These are phyloP conservation scores for Hapalemur alaotrensis DNA, from an alignment of 2,797 vertebrate species.

Conservation along the genomic window DNA sequence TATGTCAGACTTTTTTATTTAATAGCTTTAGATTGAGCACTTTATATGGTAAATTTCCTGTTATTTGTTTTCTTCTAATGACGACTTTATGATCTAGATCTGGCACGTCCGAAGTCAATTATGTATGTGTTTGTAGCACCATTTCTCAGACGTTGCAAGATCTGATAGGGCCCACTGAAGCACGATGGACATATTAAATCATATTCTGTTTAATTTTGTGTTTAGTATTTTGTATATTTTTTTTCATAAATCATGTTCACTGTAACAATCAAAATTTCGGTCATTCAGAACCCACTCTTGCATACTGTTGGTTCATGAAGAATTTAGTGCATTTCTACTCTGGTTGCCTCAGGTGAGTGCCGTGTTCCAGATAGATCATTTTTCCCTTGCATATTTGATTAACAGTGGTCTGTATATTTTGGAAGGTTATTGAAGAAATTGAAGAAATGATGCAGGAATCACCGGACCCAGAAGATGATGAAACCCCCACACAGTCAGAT, in stretches of 20 bases:
- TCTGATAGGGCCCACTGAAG: background rate
- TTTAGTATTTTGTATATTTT: background rate
- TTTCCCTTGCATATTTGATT: background rate
- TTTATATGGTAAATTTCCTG: background rate
- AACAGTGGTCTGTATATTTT: conserved; percentile 52
- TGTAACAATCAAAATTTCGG: background rate
- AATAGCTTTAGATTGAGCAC: background rate
- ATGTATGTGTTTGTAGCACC: background rate
- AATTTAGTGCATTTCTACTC: background rate
- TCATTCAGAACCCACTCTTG: background rate
- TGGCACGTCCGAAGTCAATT: background rate
- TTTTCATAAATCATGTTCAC: background rate
- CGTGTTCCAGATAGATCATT: accelerated
- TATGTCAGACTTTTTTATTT: background rate
- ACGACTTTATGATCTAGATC: background rate
- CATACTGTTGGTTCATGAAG: background rate
- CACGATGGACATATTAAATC: background rate
- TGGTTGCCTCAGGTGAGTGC: background rate
- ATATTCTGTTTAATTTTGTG: background rate
- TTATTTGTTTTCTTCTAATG: background rate
- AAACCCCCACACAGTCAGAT: conserved; percentile 92
- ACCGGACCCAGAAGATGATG: conserved; percentile 94
- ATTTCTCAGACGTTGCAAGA: background rate
- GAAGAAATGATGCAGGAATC: conserved; percentile 99
- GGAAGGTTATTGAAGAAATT: conserved; percentile 98